Evolutionary conservation across 2,888 invertebrate genomes (phyloP).

Genomic region (Theodoxus fluviatilis): DNA sequence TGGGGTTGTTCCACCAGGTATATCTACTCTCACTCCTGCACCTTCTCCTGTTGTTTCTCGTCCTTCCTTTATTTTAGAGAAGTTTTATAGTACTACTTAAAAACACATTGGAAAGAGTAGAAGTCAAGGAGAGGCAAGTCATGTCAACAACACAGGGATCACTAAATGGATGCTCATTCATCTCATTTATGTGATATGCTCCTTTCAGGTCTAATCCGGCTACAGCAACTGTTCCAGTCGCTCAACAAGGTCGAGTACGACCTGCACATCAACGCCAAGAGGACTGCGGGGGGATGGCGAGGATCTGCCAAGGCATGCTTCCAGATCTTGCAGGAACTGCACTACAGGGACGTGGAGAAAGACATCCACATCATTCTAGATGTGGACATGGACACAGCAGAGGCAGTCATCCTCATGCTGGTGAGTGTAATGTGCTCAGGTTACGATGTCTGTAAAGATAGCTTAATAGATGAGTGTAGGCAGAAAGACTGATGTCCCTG

Average conservation of each 20-base stretch:
- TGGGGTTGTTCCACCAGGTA: too few species aligned
- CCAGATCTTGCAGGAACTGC: conserved; percentile 30
- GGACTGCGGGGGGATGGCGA: too few species aligned
- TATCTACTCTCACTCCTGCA: too few species aligned
- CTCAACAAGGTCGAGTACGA: conserved; percentile 33
- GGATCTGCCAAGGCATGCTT: conserved; percentile 33
- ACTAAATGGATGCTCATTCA: not conserved
- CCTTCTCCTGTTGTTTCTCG: too few species aligned
- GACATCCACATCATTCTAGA: conserved; percentile 35
- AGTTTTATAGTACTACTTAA: too few species aligned
- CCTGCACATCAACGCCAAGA: conserved; percentile 35
- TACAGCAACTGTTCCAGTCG: conserved; percentile 40
- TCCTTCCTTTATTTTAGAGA: too few species aligned
- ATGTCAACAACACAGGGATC: too few species aligned
- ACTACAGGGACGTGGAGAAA: conserved; percentile 28
- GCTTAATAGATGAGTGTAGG: too few species aligned
- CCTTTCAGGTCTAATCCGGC: conserved; percentile 35
- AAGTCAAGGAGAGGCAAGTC: too few species aligned
- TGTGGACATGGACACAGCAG: conserved; percentile 33
- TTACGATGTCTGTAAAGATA: too few species aligned
- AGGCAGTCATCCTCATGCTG: conserved; percentile 34
- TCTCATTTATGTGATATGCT: not conserved
- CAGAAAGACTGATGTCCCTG: too few species aligned
- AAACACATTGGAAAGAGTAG: too few species aligned
- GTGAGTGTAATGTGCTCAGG: conserved; percentile 29